Percentiles rank a stretch among this genome's conserved stretches.
Evolutionary conservation across 2,888 invertebrate genomes (phyloP).

Genomic region (Lycocerus yunnanus): DNA sequence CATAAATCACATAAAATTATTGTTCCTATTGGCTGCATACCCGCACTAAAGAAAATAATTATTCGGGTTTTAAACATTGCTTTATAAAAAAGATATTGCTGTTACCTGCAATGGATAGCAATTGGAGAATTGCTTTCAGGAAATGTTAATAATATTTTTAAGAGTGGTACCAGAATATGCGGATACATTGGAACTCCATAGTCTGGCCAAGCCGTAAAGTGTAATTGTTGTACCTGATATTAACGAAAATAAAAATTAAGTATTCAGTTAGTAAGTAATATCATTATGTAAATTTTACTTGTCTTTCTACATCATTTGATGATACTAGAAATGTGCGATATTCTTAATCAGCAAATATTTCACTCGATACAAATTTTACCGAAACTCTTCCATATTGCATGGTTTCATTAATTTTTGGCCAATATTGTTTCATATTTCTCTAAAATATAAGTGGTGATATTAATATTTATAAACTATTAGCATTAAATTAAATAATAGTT

Average conservation of each 20-base stretch:
- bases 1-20: constrained; percentile 63
- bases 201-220: constrained; percentile 61
- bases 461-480: constrained; percentile 46
- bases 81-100: no score
- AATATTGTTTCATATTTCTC: constrained; percentile 53
- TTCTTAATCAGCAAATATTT: constrained; percentile 52
- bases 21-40: constrained; percentile 66
- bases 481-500: no score
- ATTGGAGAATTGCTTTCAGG: constrained; percentile 49
- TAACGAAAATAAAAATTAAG: background rate
- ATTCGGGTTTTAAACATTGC: no score
- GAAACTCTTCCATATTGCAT: constrained; percentile 48
- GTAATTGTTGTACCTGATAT: constrained; percentile 55
- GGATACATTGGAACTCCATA: constrained; percentile 54
- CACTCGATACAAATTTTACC: constrained; percentile 46
- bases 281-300: constrained; percentile 43
- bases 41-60: constrained; percentile 58
- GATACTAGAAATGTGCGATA: constrained; percentile 55
- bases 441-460: constrained; percentile 53
- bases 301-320: constrained; percentile 54
- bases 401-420: constrained; percentile 57
- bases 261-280: constrained; percentile 27
- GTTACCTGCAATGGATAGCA: constrained; percentile 58
- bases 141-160: constrained; percentile 49
- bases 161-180: constrained; percentile 31